phyloP scores from a whole-genome alignment of 2,797 vertebrate genomes.

The Margarornis squamiger region DNA sequence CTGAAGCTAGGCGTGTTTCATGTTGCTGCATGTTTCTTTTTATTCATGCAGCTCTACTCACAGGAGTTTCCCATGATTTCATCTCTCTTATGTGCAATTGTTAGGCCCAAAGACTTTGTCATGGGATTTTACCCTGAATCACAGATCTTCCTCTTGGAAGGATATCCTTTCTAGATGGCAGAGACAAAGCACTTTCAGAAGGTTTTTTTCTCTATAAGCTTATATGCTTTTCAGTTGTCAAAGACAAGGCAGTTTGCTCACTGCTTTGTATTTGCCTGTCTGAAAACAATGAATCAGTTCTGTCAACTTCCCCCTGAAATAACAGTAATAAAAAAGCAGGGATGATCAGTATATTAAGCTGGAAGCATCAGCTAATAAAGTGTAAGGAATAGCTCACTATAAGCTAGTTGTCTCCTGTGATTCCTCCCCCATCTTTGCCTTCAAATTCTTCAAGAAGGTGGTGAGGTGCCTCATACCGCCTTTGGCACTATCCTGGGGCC shows the following conservation, averaged over 20 bases:
- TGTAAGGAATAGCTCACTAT: neutral
- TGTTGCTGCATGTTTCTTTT: constrained; percentile 62
- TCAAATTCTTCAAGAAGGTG: constrained; percentile 33
- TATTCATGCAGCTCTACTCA: neutral
- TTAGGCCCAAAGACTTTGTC: constrained; percentile 50
- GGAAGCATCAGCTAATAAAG: neutral
- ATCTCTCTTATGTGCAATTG: constrained; percentile 33
- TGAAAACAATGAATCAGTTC: neutral
- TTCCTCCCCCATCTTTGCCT: neutral
- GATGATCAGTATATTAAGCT: neutral
- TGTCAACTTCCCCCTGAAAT: neutral
- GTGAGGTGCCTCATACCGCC: neutral
- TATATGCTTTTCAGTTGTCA: neutral
- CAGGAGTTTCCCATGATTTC: constrained; percentile 57
- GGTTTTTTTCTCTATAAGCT: neutral
- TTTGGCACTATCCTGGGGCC: constrained; percentile 9
- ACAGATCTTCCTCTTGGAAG: constrained; percentile 31
- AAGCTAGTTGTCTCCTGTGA: neutral
- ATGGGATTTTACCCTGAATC: constrained; percentile 57
- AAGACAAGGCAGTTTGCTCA: neutral
- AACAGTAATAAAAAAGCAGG: neutral
- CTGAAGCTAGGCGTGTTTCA: constrained; percentile 10
- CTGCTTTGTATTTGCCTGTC: neutral
- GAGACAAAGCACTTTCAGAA: neutral
- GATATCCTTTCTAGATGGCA: neutral